These are phyloP conservation scores for Piaya cayana DNA, from an alignment of 2,113 vertebrate genomes.

Conservation along the genomic window DNA sequence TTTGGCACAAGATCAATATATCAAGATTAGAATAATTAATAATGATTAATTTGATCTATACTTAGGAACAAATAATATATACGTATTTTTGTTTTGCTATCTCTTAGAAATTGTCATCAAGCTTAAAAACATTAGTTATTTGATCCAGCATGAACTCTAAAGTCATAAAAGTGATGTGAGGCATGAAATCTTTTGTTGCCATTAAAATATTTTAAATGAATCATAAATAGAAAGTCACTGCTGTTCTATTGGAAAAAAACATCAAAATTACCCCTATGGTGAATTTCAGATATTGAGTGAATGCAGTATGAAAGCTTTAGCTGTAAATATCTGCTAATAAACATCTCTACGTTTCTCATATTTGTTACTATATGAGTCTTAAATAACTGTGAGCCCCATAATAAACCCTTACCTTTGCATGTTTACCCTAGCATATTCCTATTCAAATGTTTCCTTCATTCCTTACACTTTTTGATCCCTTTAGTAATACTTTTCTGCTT, in stretches of 20 bases:
- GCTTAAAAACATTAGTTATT: not conserved
- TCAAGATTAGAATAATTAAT: not conserved
- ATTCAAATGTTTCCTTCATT: not conserved
- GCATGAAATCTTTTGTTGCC: not conserved
- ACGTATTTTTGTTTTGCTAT: not conserved
- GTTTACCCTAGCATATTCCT: not conserved
- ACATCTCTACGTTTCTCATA: not conserved
- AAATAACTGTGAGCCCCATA: not conserved
- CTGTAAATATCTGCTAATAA: not conserved
- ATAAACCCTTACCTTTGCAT: not conserved
- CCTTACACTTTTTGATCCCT: not conserved
- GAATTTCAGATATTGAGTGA: not conserved
- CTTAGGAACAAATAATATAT: not conserved
- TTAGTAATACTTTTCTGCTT: not conserved
- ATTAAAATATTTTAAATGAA: not conserved
- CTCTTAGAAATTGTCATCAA: not conserved
- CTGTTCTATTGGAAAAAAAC: not conserved
- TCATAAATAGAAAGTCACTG: not conserved
- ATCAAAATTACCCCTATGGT: not conserved
- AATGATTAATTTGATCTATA: not conserved
- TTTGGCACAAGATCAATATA: not conserved
- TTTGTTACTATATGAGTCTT: not conserved
- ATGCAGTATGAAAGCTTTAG: not conserved
- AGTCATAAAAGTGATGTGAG: not conserved
- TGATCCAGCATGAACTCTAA: not conserved